Base-by-base conservation (phyloP, 2,888 invertebrate species). In the Drosophila helvetica region DNA sequence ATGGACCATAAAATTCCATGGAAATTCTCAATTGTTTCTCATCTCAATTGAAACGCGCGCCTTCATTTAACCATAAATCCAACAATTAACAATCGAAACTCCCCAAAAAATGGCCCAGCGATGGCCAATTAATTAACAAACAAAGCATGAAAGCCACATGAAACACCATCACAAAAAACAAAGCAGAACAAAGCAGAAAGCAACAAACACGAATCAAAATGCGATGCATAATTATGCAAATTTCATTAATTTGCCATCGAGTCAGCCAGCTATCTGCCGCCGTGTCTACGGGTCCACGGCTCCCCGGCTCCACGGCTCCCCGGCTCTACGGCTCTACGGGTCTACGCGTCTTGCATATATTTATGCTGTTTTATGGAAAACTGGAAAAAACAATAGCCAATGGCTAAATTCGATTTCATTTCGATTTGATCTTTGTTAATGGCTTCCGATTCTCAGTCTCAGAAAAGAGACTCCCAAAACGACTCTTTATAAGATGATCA, bases 201-300 rank as follows among this genome's bases (percentile, higher is more conserved):
- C 69, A 57, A 70, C 70, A 71, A 71, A 71, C 64, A 72, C 27
- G 27, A 69, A 47, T 43, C 53, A 60, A 51, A 30, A 64, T 78
- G 83, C 50, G 66, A 83, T 83, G 81, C 79, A 80, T 86, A 86
- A 86, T 86, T 83, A 86, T 86, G 83, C 75, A 72, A 79, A 86
- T 83, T 38, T 80, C 50, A 66, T 83, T 82, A 71, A 85, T 73
- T 86, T 73, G 66, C 67, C 70, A 65, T 71, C 63, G 38, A 38
- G 38, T 33, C 33, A 33, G 33, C 33, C n/a, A 12, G 30, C 12
- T 1, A 12, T 5, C 12, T 5, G 33, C 4, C 12, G 30, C 30
- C 10, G 10, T 33, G 33, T 15, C 38, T 38, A 12, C 33, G 38
- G 71, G 56, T 72, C 55, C 3, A 22, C 22, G 22, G 3, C 22